Conservation (phyloP, 2,113 vertebrate species). For the Jaculus jaculus region DNA sequence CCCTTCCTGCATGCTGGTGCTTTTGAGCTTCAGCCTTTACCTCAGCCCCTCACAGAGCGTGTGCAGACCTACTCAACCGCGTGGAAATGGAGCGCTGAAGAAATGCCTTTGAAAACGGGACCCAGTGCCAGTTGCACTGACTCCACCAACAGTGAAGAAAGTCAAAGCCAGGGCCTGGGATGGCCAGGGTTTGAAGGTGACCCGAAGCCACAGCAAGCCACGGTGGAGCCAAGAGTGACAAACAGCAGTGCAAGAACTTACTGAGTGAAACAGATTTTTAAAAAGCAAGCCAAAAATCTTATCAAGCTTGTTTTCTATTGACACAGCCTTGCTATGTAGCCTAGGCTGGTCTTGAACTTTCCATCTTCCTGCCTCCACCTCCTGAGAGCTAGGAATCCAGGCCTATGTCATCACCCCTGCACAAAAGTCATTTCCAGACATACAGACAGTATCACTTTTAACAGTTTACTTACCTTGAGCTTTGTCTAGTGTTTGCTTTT, state of each 20-base stretch:
- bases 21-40: no score
- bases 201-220: background rate
- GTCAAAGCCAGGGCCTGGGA: no score
- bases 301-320: background rate
- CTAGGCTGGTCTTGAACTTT: background rate
- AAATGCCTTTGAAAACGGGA: background rate
- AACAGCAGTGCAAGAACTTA: background rate
- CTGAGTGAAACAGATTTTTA: background rate
- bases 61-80: background rate
- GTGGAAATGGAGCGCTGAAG: background rate
- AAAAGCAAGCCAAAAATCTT: background rate
- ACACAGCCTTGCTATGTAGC: background rate
- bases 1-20: fast-evolving
- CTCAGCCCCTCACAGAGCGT: background rate
- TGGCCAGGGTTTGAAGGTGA: fast-evolving
- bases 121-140: fast-evolving
- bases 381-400: background rate
- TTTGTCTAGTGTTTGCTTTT: background rate
- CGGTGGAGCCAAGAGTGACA: background rate
- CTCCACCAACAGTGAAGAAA: fast-evolving
- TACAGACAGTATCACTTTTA: background rate
- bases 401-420: background rate
- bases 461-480: background rate
- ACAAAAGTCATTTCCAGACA: background rate
- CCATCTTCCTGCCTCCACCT: background rate